Base-by-base conservation (phyloP, 2,888 invertebrate species). In the Punctoribates punctum region DNA sequence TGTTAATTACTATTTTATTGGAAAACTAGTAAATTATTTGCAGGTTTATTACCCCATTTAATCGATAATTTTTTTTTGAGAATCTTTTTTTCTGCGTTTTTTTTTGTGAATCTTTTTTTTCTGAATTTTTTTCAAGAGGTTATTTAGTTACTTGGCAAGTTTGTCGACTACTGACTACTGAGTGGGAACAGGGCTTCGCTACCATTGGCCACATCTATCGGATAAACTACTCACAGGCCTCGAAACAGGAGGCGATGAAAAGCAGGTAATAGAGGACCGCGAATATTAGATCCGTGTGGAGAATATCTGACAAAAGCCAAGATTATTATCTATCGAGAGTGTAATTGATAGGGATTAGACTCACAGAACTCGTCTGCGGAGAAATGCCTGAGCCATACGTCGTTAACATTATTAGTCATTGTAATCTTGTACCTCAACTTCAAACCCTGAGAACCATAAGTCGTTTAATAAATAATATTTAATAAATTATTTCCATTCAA, bases 341-440 rank as follows among this genome's bases (percentile, higher is more conserved):
- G 1, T n/a, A 73, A 51, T 57, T 29, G 20, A 51, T 54, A 23
- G 15, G 8, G n/a, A 23, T 29, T 38, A 23, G 11, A 60, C 91
- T 90, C 87, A 93, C 95, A 94, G 85, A 95, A 94, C 85, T 96
- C 94, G 84, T 96, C 96, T 11, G 94, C 95, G 0, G 95, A 95
- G 83, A 94, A 95, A 82, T 96, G 95, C 82, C 91, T 89, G 81
- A 90, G 90, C 90, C 93, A 92, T 81, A 91, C 90, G 81, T 91
- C 91, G 0, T 90, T 90, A 0, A 89, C 87, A 0, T 92, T 94
- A 83, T 96, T 96, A 0, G 94, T 94, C 92, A 96, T 91, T 76
- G 90, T 85, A 80, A 96, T 89, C 82, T 88, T 89, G 84, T 94
- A 96, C 77, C 88, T 88, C 3, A 95, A 83, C 79, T 90, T 89